Evolutionary conservation across 2,113 vertebrate species (phyloP), one percentile per base, ranked within the genome.

Genomic region (Danionella cerebrum): DNA sequence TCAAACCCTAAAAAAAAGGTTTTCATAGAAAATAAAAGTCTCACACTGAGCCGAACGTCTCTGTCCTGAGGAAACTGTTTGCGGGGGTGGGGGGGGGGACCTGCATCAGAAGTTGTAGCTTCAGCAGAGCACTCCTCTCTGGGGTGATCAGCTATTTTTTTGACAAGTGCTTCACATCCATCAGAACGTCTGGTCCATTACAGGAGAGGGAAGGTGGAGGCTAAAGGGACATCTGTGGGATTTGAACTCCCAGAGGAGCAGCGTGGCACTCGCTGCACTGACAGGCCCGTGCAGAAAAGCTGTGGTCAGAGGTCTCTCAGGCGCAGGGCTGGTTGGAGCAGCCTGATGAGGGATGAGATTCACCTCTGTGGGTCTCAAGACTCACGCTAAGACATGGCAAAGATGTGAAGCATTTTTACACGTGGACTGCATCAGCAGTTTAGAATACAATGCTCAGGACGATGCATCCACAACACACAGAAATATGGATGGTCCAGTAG

Each of bases 121-220:
- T 75, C 72, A 78, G 72, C 73, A 72, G 33, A 48, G 69, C 41
- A 24, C 7, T 50, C 51, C 66, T 67, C 73, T 63, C 67, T 48
- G 16, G 66, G 50, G 65, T 72, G 67, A 75, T 75, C 59, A 75
- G 69, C 66, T 68, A 54, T 70, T 73, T 73, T n/a, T 67, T 42
- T 63, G 72, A 78, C 75, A 65, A 67, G 51, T 36, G 42, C 71
- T 71, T 73, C 73, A 76, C 70, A 76, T 76, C 77, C 58, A 73
- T 76, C 73, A 76, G 53, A 36, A 38, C 29, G 22, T 21, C 29
- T 12, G 53, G 53, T 41, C 52, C 53, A 73, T 71, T 71, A 63
- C 65, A 54, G 60, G 13, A 33, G 25, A 66, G 59, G 41, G 48
- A 39, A 45, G 48, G 47, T 21, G 36, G 42, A 58, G 58, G 42